Conservation (phyloP, 2,888 invertebrate species). For the Drosophila anomalipes region DNA sequence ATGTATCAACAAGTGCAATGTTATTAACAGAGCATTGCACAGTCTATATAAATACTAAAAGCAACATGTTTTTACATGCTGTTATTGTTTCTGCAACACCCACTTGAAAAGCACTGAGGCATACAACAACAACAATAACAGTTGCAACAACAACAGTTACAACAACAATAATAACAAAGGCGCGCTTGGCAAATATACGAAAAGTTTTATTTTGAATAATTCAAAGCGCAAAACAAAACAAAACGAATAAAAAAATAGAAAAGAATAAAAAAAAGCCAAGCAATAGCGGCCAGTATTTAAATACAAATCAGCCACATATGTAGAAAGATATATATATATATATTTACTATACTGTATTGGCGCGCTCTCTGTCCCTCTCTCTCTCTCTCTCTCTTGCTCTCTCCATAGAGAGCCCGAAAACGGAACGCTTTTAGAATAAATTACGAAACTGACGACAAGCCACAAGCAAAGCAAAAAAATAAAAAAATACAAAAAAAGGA, state of each 20-base stretch:
- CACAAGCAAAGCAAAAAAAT: conserved; percentile 52
- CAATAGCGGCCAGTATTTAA: conserved; percentile 48
- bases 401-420: conserved; percentile 71
- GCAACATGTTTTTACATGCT: conserved; percentile 2
- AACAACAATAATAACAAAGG: conserved; percentile 19
- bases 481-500: conserved; percentile 39
- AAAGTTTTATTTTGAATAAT: conserved; percentile 79
- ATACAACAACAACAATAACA: conserved; percentile 58
- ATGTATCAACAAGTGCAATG: background rate
- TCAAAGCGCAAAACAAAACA: conserved; percentile 64
- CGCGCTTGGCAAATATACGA: conserved; percentile 63
- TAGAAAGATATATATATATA: conserved; percentile 9
- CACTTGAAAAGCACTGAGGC: conserved; percentile 74
- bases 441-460: conserved; percentile 80
- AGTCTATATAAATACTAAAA: background rate
- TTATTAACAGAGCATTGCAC: conserved; percentile 4
- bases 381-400: conserved; percentile 41
- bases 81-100: conserved; percentile 56
- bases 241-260: conserved; percentile 19
- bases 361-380: conserved; percentile 31
- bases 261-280: conserved; percentile 7
- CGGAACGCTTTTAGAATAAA: conserved; percentile 81
- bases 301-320: conserved; percentile 36
- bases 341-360: conserved; percentile 30
- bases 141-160: conserved; percentile 55